phyloP scores from a whole-genome alignment of 2,888 invertebrate genomes.

The Temnothorax ravouxi region DNA sequence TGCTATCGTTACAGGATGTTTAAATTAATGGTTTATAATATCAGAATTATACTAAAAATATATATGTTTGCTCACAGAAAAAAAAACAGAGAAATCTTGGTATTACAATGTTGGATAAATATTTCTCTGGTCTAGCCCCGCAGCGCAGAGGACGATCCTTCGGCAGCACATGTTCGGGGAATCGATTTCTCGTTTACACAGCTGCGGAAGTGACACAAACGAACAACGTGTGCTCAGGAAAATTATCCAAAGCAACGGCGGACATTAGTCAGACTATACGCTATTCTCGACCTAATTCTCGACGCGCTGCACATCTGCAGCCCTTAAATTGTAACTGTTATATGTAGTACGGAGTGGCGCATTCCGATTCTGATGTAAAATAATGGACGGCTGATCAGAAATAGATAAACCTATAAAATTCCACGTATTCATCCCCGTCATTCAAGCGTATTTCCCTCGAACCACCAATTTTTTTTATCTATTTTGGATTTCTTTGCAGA shows the following conservation, averaged over 20 bases:
- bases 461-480: neutral
- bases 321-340: slow-evolving; percentile 70
- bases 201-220: slow-evolving; percentile 55
- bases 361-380: slow-evolving; percentile 71
- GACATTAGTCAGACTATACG: slow-evolving; percentile 67
- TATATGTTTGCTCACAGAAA: neutral
- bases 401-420: slow-evolving; percentile 56
- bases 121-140: slow-evolving; percentile 6
- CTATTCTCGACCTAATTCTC: slow-evolving; percentile 72
- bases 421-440: neutral
- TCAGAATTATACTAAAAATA: slow-evolving; percentile 22
- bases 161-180: slow-evolving; percentile 14
- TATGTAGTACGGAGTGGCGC: slow-evolving; percentile 56
- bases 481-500: neutral
- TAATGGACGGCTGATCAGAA: slow-evolving; percentile 65
- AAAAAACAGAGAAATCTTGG: slow-evolving; percentile 2
- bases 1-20: neutral
- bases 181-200: slow-evolving; percentile 66
- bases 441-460: neutral
- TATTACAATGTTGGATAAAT: slow-evolving; percentile 2
- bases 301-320: slow-evolving; percentile 65
- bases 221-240: slow-evolving; percentile 64
- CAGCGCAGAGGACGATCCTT: slow-evolving; percentile 15
- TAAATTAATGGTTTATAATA: neutral
- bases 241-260: slow-evolving; percentile 70